Conservation (phyloP, 2,113 vertebrate species). For the Lepisosteus oculatus region DNA sequence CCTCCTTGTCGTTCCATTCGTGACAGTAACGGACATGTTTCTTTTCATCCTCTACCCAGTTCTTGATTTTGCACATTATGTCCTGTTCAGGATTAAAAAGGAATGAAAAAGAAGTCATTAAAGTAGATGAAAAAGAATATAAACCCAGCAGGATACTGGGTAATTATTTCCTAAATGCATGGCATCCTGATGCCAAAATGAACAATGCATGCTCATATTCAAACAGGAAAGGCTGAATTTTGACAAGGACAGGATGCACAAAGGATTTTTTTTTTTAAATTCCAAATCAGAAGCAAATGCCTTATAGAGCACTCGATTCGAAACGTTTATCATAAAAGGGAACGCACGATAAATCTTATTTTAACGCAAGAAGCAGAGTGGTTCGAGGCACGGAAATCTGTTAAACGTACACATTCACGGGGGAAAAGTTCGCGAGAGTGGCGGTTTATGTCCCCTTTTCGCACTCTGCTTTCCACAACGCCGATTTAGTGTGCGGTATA, state of each 20-base stretch:
- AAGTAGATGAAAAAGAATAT: slow-evolving; percentile 72
- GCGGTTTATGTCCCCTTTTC: background rate
- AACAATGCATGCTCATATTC: slow-evolving; percentile 58
- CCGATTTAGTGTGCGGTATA: slow-evolving; percentile 42
- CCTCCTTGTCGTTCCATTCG: slow-evolving; percentile 94
- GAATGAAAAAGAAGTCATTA: slow-evolving; percentile 80
- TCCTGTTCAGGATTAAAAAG: slow-evolving; percentile 81
- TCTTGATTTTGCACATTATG: slow-evolving; percentile 96
- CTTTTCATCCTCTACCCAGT: slow-evolving; percentile 91
- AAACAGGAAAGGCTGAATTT: slow-evolving; percentile 50
- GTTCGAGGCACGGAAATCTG: slow-evolving; percentile 5
- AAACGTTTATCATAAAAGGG: slow-evolving; percentile 36
- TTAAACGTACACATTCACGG: background rate
- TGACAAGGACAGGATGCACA: slow-evolving; percentile 55
- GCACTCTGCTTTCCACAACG: slow-evolving; percentile 48
- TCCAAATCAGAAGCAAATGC: slow-evolving; percentile 48
- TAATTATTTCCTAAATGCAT: slow-evolving; percentile 78
- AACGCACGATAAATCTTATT: slow-evolving; percentile 43
- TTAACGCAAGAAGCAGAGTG: slow-evolving; percentile 36
- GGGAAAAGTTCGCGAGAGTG: slow-evolving; percentile 4
- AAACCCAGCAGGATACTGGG: slow-evolving; percentile 73
- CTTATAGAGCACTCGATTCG: slow-evolving; percentile 45
- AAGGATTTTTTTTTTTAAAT: slow-evolving; percentile 28
- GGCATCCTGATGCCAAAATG: slow-evolving; percentile 64
- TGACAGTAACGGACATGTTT: slow-evolving; percentile 86